A percentile compares a stretch with the other conserved stretches of the same genome.
phyloP scores from a whole-genome alignment of 2,797 vertebrate species.

The Coranthus polyacanthus region DNA sequence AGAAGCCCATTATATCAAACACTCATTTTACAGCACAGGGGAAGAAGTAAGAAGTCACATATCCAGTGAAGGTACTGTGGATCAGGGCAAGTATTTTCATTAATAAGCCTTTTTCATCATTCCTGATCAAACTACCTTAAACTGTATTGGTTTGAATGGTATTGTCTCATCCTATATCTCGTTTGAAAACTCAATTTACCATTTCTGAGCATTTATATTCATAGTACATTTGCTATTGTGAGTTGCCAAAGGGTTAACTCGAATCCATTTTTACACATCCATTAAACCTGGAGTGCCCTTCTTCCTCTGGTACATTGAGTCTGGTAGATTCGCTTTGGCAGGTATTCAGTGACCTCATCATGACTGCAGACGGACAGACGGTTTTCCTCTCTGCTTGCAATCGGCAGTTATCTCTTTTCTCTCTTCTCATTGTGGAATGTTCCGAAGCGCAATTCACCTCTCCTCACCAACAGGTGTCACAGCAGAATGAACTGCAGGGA shows the following conservation, averaged over 20 bases:
- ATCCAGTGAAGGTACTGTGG: not conserved
- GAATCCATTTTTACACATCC: conserved; percentile 64
- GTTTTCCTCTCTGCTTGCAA: conserved; percentile 44
- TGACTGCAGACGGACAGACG: conserved; percentile 48
- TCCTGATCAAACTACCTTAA: not conserved
- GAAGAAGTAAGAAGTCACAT: conserved; percentile 14
- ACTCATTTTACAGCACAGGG: not conserved
- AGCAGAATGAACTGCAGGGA: conserved; percentile 66
- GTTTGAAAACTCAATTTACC: not conserved
- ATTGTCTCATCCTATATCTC: too few relatives aligned
- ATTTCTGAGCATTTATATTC: conserved; percentile 31
- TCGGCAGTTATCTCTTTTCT: conserved; percentile 62
- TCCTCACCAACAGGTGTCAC: conserved; percentile 68
- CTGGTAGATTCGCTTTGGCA: conserved; percentile 69
- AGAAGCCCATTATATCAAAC: conserved; percentile 16
- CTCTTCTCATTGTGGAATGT: conserved; percentile 56
- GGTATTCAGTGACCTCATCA: conserved; percentile 72
- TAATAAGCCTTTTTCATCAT: conserved; percentile 1
- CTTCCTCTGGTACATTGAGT: conserved; percentile 53
- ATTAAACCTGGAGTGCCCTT: conserved; percentile 60
- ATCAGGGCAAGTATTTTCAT: conserved; percentile 2
- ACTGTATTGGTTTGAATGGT: too few relatives aligned
- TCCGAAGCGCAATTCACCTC: conserved; percentile 62
- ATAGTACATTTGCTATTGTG: conserved; percentile 38
- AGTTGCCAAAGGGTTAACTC: conserved; percentile 44